phyloP scores from a whole-genome alignment of 2,888 invertebrate genomes.

The Salpingus planirostris region DNA sequence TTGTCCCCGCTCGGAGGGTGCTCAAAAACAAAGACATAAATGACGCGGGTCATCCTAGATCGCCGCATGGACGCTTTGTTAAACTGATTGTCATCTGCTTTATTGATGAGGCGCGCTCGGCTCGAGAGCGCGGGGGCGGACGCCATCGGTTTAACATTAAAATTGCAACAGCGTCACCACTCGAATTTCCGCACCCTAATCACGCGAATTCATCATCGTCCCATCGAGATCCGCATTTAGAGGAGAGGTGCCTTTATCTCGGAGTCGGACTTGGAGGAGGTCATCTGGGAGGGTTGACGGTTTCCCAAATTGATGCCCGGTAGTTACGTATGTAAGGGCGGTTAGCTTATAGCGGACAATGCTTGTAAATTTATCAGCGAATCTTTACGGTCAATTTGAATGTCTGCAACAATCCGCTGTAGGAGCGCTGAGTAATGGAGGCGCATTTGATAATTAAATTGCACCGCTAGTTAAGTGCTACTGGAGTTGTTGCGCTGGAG shows the following conservation, averaged over 20 bases:
- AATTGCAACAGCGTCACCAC: slow-evolving; percentile 6
- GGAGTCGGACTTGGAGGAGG: too few relatives aligned
- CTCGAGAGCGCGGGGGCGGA: slow-evolving; percentile 23
- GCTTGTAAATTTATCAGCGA: slow-evolving; percentile 35
- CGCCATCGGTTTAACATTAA: slow-evolving; percentile 14
- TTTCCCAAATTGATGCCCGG: too few relatives aligned
- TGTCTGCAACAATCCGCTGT: slow-evolving; percentile 35
- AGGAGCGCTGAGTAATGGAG: slow-evolving; percentile 34
- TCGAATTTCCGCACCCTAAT: background rate
- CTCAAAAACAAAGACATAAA: slow-evolving; percentile 38
- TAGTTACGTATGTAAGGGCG: too few relatives aligned
- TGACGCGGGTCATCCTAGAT: slow-evolving; percentile 36
- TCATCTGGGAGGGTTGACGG: too few relatives aligned
- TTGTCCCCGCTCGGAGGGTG: slow-evolving; percentile 21
- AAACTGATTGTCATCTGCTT: slow-evolving; percentile 41
- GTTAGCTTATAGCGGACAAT: too few relatives aligned
- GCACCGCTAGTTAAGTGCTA: slow-evolving; percentile 30
- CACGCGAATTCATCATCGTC: background rate
- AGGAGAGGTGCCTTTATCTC: too few relatives aligned
- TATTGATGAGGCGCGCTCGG: slow-evolving; percentile 36
- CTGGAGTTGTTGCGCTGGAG: slow-evolving; percentile 11
- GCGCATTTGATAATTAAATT: slow-evolving; percentile 40
- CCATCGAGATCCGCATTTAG: too few relatives aligned
- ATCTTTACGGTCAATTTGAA: slow-evolving; percentile 37
- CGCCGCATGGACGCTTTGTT: slow-evolving; percentile 29